phyloP scores from a whole-genome alignment of 2,888 invertebrate genomes.

The Protonemura montana region DNA sequence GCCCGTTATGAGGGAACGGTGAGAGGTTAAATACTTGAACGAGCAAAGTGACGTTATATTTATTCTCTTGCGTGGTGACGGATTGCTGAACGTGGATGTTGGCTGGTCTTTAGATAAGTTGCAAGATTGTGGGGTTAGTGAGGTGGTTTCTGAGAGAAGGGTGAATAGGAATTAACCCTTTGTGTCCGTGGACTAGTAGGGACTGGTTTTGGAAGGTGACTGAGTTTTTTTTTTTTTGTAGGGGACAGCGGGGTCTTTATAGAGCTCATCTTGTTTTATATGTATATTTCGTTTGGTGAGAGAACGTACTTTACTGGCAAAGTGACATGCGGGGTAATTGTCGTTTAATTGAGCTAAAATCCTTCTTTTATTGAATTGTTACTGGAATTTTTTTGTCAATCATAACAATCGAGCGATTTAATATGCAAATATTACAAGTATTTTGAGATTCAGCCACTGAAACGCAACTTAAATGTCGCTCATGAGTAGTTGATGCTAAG shows the following conservation, averaged over 20 bases:
- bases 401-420: too few species aligned
- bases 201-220: background rate
- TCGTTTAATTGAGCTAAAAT: too few species aligned
- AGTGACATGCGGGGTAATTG: too few species aligned
- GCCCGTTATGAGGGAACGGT: background rate
- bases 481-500: too few species aligned
- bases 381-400: too few species aligned
- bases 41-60: background rate
- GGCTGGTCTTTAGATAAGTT: background rate
- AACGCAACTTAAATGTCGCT: too few species aligned
- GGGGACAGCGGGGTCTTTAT: background rate
- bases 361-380: too few species aligned
- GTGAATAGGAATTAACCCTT: background rate
- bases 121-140: background rate
- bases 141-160: background rate
- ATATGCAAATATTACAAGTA: too few species aligned
- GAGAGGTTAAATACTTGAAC: constrained; percentile 12
- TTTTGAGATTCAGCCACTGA: too few species aligned
- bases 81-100: background rate
- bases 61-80: background rate
- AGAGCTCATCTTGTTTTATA: background rate
- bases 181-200: background rate
- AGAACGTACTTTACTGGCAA: too few species aligned
- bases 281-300: background rate
- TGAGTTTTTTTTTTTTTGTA: background rate